A percentile compares a stretch with the other conserved stretches of the same genome.
These are phyloP conservation scores for Drosophila setifemur DNA, from an alignment of 1,140 invertebrate genomes.

Conservation along the genomic window DNA sequence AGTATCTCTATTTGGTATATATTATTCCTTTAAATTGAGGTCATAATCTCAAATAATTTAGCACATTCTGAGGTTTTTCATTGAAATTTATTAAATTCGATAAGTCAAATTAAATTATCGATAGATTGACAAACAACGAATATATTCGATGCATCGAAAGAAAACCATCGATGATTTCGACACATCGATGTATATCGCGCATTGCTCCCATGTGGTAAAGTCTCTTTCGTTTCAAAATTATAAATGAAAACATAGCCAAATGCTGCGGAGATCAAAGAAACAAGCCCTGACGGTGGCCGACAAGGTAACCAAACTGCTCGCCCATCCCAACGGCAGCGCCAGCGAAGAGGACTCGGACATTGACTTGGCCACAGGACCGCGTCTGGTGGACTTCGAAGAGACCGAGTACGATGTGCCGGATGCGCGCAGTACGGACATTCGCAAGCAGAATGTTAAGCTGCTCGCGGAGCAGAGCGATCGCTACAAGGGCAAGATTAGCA, in stretches of 20 bases:
- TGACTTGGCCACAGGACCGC: slow-evolving; percentile 58
- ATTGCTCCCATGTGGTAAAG: slow-evolving; percentile 23
- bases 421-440: slow-evolving; percentile 84
- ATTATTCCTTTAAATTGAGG: too few species aligned
- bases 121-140: too few species aligned
- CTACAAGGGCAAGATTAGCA: slow-evolving; percentile 88
- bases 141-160: too few species aligned
- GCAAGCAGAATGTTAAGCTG: slow-evolving; percentile 86
- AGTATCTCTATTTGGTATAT: too few species aligned
- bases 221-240: not conserved
- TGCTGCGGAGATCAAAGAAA: slow-evolving; percentile 66
- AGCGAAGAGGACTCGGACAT: slow-evolving; percentile 55
- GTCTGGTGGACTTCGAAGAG: slow-evolving; percentile 82
- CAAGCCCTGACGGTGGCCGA: slow-evolving; percentile 63
- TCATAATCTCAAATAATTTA: too few species aligned
- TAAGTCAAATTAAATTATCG: too few species aligned
- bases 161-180: too few species aligned
- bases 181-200: too few species aligned
- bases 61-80: too few species aligned
- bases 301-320: slow-evolving; percentile 59
- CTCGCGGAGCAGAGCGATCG: slow-evolving; percentile 87
- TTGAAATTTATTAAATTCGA: too few species aligned
- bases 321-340: slow-evolving; percentile 64
- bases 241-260: slow-evolving; percentile 33
- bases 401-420: slow-evolving; percentile 85